Conservation (phyloP, 2,113 vertebrate species). For the Phaethon lepturus region DNA sequence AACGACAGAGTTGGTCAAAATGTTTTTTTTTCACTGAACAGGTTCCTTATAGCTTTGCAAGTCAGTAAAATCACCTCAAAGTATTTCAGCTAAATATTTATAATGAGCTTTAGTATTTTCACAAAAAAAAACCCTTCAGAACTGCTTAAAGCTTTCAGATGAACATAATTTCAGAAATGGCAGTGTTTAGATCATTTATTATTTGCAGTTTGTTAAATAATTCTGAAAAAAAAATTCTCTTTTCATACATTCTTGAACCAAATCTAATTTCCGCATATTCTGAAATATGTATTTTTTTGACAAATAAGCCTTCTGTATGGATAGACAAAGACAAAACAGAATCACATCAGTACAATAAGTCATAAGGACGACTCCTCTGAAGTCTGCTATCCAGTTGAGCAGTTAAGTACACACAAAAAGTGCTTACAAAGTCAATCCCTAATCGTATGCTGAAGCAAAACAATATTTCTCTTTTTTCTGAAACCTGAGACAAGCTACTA, state of each 20-base stretch:
- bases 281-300: neutral
- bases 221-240: neutral
- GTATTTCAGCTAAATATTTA: neutral
- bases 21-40: neutral
- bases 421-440: slow-evolving; percentile 12
- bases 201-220: neutral
- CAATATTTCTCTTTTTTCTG: slow-evolving; percentile 35
- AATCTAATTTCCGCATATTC: neutral
- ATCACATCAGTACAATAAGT: neutral
- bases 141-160: neutral
- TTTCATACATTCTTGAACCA: neutral
- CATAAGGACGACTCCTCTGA: slow-evolving; percentile 15
- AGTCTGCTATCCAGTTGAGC: slow-evolving; percentile 19
- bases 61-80: neutral
- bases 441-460: slow-evolving; percentile 33
- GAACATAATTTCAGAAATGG: neutral
- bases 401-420: slow-evolving; percentile 7
- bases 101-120: neutral
- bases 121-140: neutral
- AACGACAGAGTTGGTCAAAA: neutral
- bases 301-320: neutral
- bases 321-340: slow-evolving; percentile 10
- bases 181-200: neutral
- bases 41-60: neutral
- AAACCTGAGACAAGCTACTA: slow-evolving; percentile 20